phyloP scores from a whole-genome alignment of 35 echinoderm and acorn worm genomes.

The Stichopus chloronotus region DNA sequence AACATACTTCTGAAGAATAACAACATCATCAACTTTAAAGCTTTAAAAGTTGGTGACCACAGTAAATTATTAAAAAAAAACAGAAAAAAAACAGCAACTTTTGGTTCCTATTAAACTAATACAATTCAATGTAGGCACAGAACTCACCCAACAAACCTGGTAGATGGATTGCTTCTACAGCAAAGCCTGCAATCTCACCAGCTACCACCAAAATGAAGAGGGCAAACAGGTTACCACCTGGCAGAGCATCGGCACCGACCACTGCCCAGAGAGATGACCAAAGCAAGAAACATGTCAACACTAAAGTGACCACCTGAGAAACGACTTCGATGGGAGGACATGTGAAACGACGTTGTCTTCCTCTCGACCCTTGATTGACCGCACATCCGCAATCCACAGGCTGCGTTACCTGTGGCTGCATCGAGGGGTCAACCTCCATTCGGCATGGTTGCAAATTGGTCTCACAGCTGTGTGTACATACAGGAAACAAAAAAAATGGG shows the following conservation, averaged over 20 bases:
- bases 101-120: too few species aligned
- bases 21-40: too few species aligned
- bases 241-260: constrained; percentile 75
- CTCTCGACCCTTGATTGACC: neutral
- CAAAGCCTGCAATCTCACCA: constrained; percentile 76
- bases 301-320: constrained; percentile 58
- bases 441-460: neutral
- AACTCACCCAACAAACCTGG: constrained; percentile 82
- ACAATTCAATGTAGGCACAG: too few species aligned
- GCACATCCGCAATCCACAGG: neutral
- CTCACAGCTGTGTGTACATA: neutral
- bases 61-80: too few species aligned
- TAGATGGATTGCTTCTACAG: constrained; percentile 72
- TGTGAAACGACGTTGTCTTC: neutral
- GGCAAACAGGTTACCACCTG: constrained; percentile 93
- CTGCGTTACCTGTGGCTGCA: neutral
- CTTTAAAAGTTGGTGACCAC: too few species aligned
- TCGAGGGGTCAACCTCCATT: neutral
- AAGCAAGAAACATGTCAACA: constrained; percentile 47
- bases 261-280: constrained; percentile 87
- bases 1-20: too few species aligned
- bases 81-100: too few species aligned
- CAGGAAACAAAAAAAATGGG: too few species aligned
- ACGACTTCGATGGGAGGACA: constrained; percentile 73
- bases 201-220: constrained; percentile 75